Evolutionary conservation across 2,888 invertebrate genomes (phyloP), one percentile per base, ranked within the genome.

Genomic region (Cryptus armator): DNA sequence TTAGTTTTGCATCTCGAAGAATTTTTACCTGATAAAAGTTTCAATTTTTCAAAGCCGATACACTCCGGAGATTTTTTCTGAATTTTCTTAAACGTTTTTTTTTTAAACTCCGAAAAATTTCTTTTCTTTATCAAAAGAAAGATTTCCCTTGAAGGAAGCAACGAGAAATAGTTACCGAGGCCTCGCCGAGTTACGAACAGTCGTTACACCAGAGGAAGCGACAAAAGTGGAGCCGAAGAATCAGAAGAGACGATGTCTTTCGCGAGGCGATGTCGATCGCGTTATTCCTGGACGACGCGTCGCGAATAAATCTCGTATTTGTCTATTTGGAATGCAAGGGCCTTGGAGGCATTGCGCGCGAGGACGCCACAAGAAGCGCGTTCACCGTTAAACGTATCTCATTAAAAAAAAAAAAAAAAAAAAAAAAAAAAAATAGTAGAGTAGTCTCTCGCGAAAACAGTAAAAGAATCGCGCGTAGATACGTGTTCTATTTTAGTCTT

Each of bases 221-320:
- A 56, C 29, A 56, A 24, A 53, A 44, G 59, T 44, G 29, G 32
- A 64, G 67, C 10, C 19, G 24, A 19, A 16, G 53, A 75, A 59
- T 44, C 62, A 70, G 62, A 48, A 71, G 82, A 68, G 24, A 53
- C 74, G 24, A 24, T 64, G 44, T 56, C 16, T 32, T 72, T 37
- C 48, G n/a, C 44, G 24, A 51, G 44, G 46, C 48, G 24, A 67
- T 78, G 84, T 76, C 84, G 85, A 81, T 81, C 87, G 87, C 37
- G 88, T 88, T 90, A 90, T 90, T 89, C 87, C 86, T 80, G 88
- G 87, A 83, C 81, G 81, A 67, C 86, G 89, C 87, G 90, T 87
- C 77, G 81, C 88, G 90, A 90, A 90, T 88, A 89, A 87, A 90
- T 88, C 87, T 70, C 83, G 46, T 62, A 81, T 83, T 87, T 79